Conservation (phyloP, 2,797 vertebrate genomes). For the Labeo calbasu region DNA sequence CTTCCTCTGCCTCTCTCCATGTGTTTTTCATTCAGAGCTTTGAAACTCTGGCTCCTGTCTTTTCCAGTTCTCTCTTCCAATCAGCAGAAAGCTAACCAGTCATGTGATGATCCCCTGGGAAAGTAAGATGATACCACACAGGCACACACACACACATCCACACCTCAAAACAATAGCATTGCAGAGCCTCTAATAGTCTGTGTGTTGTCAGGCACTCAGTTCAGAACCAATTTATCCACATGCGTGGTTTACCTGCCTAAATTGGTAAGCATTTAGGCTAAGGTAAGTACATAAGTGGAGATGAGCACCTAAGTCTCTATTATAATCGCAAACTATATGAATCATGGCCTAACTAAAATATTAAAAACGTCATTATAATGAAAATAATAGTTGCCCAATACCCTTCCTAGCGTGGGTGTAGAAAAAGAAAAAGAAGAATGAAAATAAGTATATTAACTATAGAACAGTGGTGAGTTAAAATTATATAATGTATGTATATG, state of each 20-base stretch:
- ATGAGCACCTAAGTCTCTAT: background rate
- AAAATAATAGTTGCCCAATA: background rate
- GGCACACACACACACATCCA: background rate
- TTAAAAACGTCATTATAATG: background rate
- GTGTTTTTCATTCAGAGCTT: constrained; percentile 75
- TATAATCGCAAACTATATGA: background rate
- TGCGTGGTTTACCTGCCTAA: constrained; percentile 1
- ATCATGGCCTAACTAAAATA: background rate
- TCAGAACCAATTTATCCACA: background rate
- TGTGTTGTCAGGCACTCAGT: constrained; percentile 2
- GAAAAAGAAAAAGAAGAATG: background rate
- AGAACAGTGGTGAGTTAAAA: background rate
- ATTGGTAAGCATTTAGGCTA: background rate
- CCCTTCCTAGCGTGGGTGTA: background rate
- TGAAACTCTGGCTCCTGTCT: constrained; percentile 57
- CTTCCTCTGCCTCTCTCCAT: constrained; percentile 60
- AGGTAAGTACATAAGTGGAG: background rate
- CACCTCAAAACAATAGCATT: constrained; percentile 8
- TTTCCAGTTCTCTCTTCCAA: constrained; percentile 48
- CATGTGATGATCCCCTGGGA: constrained; percentile 73
- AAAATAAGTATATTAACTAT: background rate
- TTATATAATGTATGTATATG: too few relatives aligned
- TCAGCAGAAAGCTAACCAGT: constrained; percentile 63
- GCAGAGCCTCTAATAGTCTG: background rate
- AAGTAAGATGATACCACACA: constrained; percentile 71